Conservation (phyloP, 1,140 invertebrate genomes). For the Drosophila burlai region DNA sequence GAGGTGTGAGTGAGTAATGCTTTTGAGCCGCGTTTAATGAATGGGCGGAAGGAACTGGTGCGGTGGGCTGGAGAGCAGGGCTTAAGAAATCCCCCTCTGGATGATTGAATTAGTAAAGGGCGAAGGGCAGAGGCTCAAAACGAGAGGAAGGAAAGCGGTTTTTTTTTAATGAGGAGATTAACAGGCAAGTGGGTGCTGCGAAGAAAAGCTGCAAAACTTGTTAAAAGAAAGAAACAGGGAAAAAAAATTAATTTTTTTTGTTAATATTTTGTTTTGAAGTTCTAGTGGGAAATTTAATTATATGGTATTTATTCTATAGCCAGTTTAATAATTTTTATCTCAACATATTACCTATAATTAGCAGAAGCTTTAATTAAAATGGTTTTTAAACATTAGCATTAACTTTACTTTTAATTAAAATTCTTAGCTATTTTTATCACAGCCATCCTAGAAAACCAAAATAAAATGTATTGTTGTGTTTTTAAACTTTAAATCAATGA, state of each 20-base stretch:
- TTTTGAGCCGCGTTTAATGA: conserved; percentile 55
- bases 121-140: conserved; percentile 16
- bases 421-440: not conserved
- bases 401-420: not conserved
- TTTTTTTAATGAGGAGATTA: conserved; percentile 54
- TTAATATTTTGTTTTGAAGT: not conserved
- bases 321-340: not conserved
- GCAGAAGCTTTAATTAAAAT: not conserved
- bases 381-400: no score
- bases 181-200: conserved; percentile 8
- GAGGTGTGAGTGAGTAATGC: conserved; percentile 40
- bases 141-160: conserved; percentile 14
- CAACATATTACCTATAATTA: not conserved
- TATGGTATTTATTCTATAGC: not conserved
- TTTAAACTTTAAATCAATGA: not conserved
- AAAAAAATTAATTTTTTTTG: not conserved
- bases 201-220: conserved; percentile 14
- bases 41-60: conserved; percentile 28
- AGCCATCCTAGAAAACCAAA: not conserved
- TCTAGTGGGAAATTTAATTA: not conserved
- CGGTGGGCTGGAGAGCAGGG: conserved; percentile 9
- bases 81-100: conserved; percentile 33
- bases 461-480: not conserved
- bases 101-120: conserved; percentile 48
- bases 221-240: conserved; percentile 22